Evolutionary conservation across 2,113 vertebrate genomes (phyloP).

Genomic region (Stegostoma tigrinum): DNA sequence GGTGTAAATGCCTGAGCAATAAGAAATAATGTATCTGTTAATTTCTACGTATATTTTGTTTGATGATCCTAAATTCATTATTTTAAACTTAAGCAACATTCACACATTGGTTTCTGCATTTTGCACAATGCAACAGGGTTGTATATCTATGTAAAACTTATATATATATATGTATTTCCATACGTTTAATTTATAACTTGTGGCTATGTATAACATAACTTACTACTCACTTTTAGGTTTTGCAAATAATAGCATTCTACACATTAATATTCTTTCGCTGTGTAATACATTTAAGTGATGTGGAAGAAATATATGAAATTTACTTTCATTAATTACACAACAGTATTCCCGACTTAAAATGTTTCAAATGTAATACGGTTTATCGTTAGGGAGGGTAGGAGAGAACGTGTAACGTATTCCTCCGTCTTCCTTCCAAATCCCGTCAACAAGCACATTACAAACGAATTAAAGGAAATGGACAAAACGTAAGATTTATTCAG

Average conservation of each 20-base stretch:
- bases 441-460: neutral
- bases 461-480: conserved; percentile 20
- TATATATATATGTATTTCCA: neutral
- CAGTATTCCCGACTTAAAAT: neutral
- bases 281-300: neutral
- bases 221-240: neutral
- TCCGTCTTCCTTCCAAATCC: neutral
- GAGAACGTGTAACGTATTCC: neutral
- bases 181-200: too few species aligned
- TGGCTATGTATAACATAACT: neutral
- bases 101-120: neutral
- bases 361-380: neutral
- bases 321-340: neutral
- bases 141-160: neutral
- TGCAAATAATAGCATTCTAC: neutral
- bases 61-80: neutral
- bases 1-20: neutral
- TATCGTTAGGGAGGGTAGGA: conserved; percentile 11
- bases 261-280: neutral
- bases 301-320: neutral
- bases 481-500: conserved; percentile 25
- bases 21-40: neutral
- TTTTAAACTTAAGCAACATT: neutral
- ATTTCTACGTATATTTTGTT: conserved; percentile 5
- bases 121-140: neutral